A percentile compares a stretch with the other conserved stretches of the same genome.
Evolutionary conservation across 2,888 invertebrate genomes (phyloP).

Genomic region (Brachyptera risi): DNA sequence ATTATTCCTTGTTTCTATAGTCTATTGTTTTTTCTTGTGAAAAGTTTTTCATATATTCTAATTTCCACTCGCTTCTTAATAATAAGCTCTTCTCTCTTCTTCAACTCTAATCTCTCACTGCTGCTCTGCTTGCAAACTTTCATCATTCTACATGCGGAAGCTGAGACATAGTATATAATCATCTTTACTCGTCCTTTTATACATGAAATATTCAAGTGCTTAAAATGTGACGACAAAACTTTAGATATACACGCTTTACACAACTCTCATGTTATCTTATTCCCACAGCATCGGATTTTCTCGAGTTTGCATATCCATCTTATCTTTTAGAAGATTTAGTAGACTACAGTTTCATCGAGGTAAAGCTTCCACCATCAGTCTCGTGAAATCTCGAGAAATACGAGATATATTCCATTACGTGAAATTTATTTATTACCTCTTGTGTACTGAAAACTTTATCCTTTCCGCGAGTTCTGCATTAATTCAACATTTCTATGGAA

Average conservation of each 20-base stretch:
- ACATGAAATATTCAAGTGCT: conserved; percentile 3
- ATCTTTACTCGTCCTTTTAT: conserved; percentile 3
- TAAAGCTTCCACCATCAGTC: not conserved
- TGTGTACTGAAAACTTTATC: not conserved
- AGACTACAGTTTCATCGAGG: not conserved
- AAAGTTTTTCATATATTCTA: no score
- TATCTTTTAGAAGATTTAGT: not conserved
- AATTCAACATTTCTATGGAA: not conserved
- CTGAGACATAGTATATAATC: not conserved
- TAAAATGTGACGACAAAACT: not conserved
- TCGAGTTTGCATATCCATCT: not conserved
- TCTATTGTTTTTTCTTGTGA: no score
- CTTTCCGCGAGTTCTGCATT: not conserved
- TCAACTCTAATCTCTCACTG: not conserved
- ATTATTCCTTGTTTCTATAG: no score
- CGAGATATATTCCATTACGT: conserved; percentile 8
- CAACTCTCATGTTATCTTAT: not conserved
- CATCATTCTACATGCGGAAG: not conserved
- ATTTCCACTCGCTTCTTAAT: no score
- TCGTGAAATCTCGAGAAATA: not conserved
- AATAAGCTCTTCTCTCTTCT: no score
- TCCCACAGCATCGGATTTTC: conserved; percentile 8
- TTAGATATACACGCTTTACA: not conserved
- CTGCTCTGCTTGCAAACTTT: not conserved
- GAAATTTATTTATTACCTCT: not conserved